Evolutionary conservation across 2,888 invertebrate species (phyloP).

Genomic region (Notocelia uddmanniana): DNA sequence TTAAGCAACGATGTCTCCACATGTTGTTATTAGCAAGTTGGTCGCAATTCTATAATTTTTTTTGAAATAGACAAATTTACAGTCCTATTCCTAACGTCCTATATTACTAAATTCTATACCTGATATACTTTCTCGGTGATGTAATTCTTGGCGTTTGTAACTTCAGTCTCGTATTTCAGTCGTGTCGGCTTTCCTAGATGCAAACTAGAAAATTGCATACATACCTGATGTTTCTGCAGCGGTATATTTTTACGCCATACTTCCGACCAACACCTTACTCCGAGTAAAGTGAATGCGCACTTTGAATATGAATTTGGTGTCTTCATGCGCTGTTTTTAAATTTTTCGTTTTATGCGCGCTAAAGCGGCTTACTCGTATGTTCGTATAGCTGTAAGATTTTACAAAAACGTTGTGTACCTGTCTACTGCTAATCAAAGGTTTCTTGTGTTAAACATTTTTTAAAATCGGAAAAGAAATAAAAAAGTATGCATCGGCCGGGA

Average conservation of each 20-base stretch:
- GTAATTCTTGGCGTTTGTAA: constrained; percentile 31
- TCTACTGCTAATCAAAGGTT: too few relatives aligned
- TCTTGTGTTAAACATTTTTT: too few relatives aligned
- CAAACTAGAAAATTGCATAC: constrained; percentile 58
- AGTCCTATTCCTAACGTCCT: neutral
- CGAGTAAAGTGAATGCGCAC: constrained; percentile 58
- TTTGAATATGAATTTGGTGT: constrained; percentile 56
- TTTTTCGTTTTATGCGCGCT: neutral
- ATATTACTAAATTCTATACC: neutral
- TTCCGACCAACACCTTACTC: constrained; percentile 55
- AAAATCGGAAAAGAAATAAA: neutral
- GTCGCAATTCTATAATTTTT: neutral
- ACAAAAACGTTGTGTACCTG: too few relatives aligned
- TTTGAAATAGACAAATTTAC: constrained; percentile 4
- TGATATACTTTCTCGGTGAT: constrained; percentile 14
- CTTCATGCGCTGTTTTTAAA: constrained; percentile 34
- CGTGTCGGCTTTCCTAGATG: constrained; percentile 47
- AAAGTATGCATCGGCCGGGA: constrained; percentile 44
- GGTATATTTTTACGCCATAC: constrained; percentile 59
- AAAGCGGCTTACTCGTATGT: too few relatives aligned
- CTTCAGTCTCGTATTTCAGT: constrained; percentile 28
- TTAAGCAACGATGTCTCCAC: neutral
- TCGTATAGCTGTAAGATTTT: too few relatives aligned
- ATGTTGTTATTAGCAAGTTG: neutral
- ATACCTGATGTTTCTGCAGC: constrained; percentile 53